A percentile compares a stretch with the other conserved stretches of the same genome.
Conservation (phyloP, 2,888 invertebrate genomes). For the Dryobotodes eremita region DNA sequence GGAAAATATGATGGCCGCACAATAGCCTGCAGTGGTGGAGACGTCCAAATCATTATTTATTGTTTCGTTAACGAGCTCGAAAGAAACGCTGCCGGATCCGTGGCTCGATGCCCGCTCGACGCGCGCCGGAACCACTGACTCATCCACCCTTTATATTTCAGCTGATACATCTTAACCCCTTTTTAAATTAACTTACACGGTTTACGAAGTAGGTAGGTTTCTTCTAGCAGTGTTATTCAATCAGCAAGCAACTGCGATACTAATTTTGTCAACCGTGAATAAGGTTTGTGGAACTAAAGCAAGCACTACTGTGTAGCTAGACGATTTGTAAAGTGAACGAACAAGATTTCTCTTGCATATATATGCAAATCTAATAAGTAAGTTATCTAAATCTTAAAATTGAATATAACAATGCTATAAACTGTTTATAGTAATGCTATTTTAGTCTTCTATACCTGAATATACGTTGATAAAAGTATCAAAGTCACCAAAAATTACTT, state of each 20-base stretch:
- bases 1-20: slow-evolving; percentile 83
- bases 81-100: slow-evolving; percentile 80
- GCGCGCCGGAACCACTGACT: slow-evolving; percentile 73
- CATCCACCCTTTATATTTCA: slow-evolving; percentile 74
- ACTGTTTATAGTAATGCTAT: slow-evolving; percentile 1
- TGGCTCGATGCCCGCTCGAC: slow-evolving; percentile 72
- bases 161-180: slow-evolving; percentile 70
- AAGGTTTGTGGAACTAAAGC: slow-evolving; percentile 40
- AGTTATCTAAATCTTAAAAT: slow-evolving; percentile 38
- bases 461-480: background rate
- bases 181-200: slow-evolving; percentile 53
- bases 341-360: slow-evolving; percentile 37
- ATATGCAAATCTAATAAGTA: slow-evolving; percentile 45
- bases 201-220: slow-evolving; percentile 21
- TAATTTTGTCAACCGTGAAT: slow-evolving; percentile 58
- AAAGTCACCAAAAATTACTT: background rate
- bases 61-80: slow-evolving; percentile 88
- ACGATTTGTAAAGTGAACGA: slow-evolving; percentile 24
- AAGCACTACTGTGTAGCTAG: slow-evolving; percentile 39
- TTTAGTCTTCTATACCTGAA: background rate
- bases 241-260: slow-evolving; percentile 27
- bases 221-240: slow-evolving; percentile 28
- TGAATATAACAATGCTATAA: slow-evolving; percentile 1
- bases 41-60: slow-evolving; percentile 88
- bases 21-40: slow-evolving; percentile 81